Percentiles rank a stretch among this genome's conserved stretches.
phyloP scores from a whole-genome alignment of 2,113 vertebrate genomes.

The Actenoides hombroni region DNA sequence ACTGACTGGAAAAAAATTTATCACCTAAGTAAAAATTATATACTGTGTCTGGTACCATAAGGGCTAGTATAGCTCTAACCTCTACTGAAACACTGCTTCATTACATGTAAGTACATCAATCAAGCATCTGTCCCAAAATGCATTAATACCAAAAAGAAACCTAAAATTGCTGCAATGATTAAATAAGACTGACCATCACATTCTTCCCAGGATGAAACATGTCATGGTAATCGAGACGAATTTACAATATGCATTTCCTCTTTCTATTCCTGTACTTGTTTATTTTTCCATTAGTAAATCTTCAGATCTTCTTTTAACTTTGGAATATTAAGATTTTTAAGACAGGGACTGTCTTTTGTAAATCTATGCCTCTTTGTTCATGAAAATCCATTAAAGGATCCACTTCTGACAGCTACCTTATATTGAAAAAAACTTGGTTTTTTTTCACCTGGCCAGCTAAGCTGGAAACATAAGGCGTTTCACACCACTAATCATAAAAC shows the following conservation, averaged over 20 bases:
- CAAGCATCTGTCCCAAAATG: not conserved
- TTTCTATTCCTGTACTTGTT: slow-evolving; percentile 24
- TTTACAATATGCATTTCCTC: slow-evolving; percentile 5
- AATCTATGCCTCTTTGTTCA: not conserved
- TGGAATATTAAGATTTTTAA: not conserved
- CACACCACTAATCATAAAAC: not conserved
- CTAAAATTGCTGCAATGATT: not conserved
- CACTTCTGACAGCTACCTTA: not conserved
- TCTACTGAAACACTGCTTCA: not conserved
- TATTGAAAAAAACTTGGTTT: not conserved
- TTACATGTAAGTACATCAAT: not conserved
- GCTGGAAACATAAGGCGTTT: not conserved
- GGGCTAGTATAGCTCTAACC: not conserved
- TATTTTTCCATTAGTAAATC: slow-evolving; percentile 21
- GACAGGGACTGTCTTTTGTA: not conserved
- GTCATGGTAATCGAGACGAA: not conserved
- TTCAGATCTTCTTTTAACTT: not conserved
- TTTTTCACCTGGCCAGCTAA: not conserved
- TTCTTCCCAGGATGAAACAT: not conserved
- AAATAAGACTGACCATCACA: not conserved
- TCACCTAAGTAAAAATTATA: not conserved
- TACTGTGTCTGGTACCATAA: not conserved
- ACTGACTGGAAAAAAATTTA: not conserved
- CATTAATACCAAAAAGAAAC: not conserved
- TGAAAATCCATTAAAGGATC: not conserved